Evolutionary conservation across 2,113 vertebrate genomes (phyloP), one percentile per base, ranked within the genome.

Genomic region (Pao palembangensis): DNA sequence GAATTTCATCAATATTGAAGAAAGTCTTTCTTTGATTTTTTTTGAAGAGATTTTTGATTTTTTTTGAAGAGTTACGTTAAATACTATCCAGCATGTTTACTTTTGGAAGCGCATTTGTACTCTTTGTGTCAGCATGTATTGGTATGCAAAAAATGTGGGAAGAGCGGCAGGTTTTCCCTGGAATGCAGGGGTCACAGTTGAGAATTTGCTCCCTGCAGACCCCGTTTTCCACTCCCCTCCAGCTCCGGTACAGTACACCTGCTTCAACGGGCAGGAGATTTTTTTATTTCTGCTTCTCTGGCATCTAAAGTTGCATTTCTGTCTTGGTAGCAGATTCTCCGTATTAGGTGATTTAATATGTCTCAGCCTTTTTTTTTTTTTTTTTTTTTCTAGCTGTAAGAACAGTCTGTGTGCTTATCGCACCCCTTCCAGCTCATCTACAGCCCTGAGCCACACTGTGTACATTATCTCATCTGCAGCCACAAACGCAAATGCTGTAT

Each of bases 131-230:
- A 55, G 67, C 19, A 11, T 74, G 70, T 60, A 44, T 38, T 69
- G 73, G 77, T 75, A 83, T 86, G 73, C 73, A 50, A 71, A 79
- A 74, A 70, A 82, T 84, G 81, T 77, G 60, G 15, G 49, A 62
- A 59, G 75, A 78, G 74, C 66, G 82, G 79, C 63, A 68, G 75
- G 69, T 49, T 61, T 76, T 80, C 82, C 55, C 66, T 73, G 73
- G 85, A 85, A 86, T 85, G 76, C 0, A 3, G 15, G 82, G 85
- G 71, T 83, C 73, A 75, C 34, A 53, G 61, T 61, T 61, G 79
- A 65, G 82, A 85, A 82, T 87, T 76, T 75, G 70, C 78, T 60
- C 82, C 82, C 78, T 58, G 67, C 50, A 67, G 82, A 76, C 55
- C 61, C 64, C 64, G 52, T 58, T 50, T 69, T 73, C 48, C 63